phyloP scores from a whole-genome alignment of 2,113 vertebrate genomes.

The Addax nasomaculatus region DNA sequence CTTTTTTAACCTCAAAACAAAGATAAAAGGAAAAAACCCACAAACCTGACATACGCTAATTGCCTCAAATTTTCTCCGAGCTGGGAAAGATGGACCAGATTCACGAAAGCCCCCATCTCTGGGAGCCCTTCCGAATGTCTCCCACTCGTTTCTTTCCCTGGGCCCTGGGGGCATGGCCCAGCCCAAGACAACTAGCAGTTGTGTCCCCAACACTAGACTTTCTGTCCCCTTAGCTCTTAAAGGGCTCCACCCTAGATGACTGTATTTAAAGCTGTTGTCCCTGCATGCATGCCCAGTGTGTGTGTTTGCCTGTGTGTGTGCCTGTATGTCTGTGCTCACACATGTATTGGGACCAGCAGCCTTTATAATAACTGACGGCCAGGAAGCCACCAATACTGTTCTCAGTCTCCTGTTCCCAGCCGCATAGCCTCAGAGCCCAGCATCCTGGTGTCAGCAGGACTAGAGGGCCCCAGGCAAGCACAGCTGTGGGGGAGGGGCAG shows the following conservation, averaged over 20 bases:
- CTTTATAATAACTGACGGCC: not conserved
- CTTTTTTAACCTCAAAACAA: not conserved
- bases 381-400: not conserved
- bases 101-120: not conserved
- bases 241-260: rapidly evolving
- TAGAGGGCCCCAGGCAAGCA: not conserved
- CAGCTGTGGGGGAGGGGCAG: not conserved
- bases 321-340: not conserved
- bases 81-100: not conserved
- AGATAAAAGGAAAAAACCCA: not conserved
- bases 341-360: not conserved
- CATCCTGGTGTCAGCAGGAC: not conserved
- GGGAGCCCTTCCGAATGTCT: not conserved
- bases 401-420: not conserved
- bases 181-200: not conserved
- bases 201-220: not conserved
- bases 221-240: not conserved
- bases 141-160: rapidly evolving
- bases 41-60: rapidly evolving
- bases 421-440: not conserved
- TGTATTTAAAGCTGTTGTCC: not conserved
- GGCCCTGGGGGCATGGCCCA: not conserved
- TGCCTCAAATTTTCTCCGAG: not conserved
- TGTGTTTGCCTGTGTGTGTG: not conserved
- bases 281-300: rapidly evolving